Conservation (phyloP, 2,888 invertebrate species). For the Allophyes oxyacanthae region DNA sequence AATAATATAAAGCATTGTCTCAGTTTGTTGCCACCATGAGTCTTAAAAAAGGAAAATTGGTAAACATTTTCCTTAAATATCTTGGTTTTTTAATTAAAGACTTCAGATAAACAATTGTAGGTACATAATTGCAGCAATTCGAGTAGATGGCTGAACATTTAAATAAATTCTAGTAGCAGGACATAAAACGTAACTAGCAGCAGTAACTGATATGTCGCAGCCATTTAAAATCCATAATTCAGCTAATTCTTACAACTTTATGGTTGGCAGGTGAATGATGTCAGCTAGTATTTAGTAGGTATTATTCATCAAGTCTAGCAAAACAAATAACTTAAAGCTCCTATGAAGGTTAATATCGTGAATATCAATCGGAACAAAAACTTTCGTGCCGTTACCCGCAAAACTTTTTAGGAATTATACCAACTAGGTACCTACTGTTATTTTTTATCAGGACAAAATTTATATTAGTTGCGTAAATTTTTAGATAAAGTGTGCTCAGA, state of each 20-base stretch:
- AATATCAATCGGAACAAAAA: conserved; percentile 1
- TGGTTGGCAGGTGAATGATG: conserved; percentile 34
- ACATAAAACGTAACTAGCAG: conserved; percentile 54
- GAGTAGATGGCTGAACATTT: conserved; percentile 48
- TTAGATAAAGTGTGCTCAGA: conserved; percentile 30
- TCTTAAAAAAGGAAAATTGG: conserved; percentile 1
- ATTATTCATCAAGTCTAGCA: conserved; percentile 30
- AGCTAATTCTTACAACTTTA: conserved; percentile 40
- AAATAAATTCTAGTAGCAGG: conserved; percentile 43
- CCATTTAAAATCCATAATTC: conserved; percentile 53
- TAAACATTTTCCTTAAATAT: conserved; percentile 12
- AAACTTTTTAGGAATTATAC: conserved; percentile 15
- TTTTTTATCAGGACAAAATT: conserved; percentile 41
- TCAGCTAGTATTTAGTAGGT: conserved; percentile 33
- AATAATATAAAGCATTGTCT: conserved; percentile 11
- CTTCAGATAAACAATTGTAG: conserved; percentile 34
- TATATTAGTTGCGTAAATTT: conserved; percentile 38
- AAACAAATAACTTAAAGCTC: conserved; percentile 7
- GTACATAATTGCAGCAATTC: conserved; percentile 47
- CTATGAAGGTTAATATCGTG: neutral
- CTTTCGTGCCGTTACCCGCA: conserved; percentile 16
- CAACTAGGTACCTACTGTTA: conserved; percentile 27
- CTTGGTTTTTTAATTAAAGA: conserved; percentile 32
- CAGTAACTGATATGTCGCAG: conserved; percentile 52
- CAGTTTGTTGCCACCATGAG: conserved; percentile 29